Evolutionary conservation across 2,797 vertebrate species (phyloP).

Genomic region (Ctenosaura bakeri): DNA sequence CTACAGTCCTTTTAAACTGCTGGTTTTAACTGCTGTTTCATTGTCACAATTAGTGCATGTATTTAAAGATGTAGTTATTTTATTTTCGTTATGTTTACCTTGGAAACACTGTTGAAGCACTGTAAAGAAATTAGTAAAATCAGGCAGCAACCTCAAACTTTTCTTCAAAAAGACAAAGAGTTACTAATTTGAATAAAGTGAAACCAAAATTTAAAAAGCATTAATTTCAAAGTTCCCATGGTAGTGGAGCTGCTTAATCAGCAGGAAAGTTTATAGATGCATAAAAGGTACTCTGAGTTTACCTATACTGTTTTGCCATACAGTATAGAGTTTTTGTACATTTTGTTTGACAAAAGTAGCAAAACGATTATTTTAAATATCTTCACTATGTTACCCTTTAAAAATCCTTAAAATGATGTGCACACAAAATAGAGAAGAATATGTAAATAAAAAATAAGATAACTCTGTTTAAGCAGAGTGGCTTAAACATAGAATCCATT

Average conservation of each 20-base stretch:
- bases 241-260: neutral
- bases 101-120: neutral
- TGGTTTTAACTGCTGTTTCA: neutral
- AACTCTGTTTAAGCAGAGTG: neutral
- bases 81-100: neutral
- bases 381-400: neutral
- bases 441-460: neutral
- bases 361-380: neutral
- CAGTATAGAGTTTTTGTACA: neutral
- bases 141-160: neutral
- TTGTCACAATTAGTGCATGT: neutral
- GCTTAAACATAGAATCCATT: conserved; percentile 11
- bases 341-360: neutral
- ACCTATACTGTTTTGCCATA: neutral
- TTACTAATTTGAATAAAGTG: neutral
- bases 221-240: neutral
- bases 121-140: neutral
- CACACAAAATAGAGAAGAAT: neutral
- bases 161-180: neutral
- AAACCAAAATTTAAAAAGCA: no score
- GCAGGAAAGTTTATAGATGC: neutral
- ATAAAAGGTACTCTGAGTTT: no score
- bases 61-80: neutral
- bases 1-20: neutral
- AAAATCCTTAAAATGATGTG: neutral